Evolutionary conservation across 2,113 vertebrate genomes (phyloP).

Genomic region (Archilochus colubris): DNA sequence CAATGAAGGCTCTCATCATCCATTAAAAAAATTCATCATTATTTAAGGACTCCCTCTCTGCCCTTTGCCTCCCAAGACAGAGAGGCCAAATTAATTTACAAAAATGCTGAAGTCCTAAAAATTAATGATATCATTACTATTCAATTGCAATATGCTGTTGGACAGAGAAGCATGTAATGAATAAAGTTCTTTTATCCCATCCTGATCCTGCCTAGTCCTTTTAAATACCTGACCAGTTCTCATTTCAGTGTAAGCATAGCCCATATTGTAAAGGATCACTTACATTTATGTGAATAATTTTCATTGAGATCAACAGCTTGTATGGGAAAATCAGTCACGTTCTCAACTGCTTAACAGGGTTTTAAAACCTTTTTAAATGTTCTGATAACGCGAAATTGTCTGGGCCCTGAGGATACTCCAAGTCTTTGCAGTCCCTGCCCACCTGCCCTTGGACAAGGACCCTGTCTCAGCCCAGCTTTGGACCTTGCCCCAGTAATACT

Average conservation of each 20-base stretch:
- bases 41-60: slow-evolving; percentile 53
- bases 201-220: not conserved
- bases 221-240: not conserved
- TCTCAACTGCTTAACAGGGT: not conserved
- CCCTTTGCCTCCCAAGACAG: slow-evolving; percentile 51
- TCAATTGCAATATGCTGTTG: not conserved
- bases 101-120: slow-evolving; percentile 63
- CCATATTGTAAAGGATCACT: not conserved
- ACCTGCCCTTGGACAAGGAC: not conserved
- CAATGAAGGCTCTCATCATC: not conserved
- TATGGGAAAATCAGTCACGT: not conserved
- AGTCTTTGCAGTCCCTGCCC: not conserved
- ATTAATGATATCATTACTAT: slow-evolving; percentile 63
- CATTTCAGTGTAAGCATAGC: not conserved
- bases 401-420: fast-evolving
- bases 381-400: not conserved
- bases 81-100: slow-evolving; percentile 63
- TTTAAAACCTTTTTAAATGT: not conserved
- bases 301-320: not conserved
- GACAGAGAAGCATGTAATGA: not conserved
- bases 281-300: not conserved
- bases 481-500: not conserved
- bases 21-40: slow-evolving; percentile 52
- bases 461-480: not conserved
- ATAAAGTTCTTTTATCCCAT: slow-evolving; percentile 17